Evolutionary conservation across 2,113 vertebrate species (phyloP), one percentile per base, ranked within the genome.

Genomic region (Furnarius figulus): DNA sequence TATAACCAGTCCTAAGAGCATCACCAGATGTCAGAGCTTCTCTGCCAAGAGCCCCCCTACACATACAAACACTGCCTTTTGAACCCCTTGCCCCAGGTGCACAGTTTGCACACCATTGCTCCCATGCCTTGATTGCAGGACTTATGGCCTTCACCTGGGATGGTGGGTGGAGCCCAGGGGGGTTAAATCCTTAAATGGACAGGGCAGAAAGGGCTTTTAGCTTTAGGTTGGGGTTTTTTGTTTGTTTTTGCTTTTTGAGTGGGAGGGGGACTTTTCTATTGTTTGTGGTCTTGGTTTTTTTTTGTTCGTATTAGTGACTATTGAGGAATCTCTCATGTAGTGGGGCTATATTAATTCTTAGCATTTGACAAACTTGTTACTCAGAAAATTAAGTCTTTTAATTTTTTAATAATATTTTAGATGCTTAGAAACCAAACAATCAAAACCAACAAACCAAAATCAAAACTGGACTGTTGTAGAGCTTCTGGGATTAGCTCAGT

Each of bases 1-100:
- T 39, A 23, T 14, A 56, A 3, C 3, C 12, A 6, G 9, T 13
- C 28, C 8, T 3, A 49, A 14, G 1, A 7, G 2, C 5, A 37
- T 12, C 6, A 15, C 9, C 5, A 2, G 3, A 11, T 3, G n/a
- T 8, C 15, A 19, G 5, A 9, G 3, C 8, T 19, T 27, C 31
- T 39, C 35, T 61, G 1, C 16, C 19, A n/a, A 12, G 8, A 85
- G 7, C 44, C 49, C 46, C 49, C 2, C 12, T 12, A 3, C 27
- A 77, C 5, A 15, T 5, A 33, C 0, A 15, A 71, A 1, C 0
- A 0, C 2, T 27, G 4, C 4, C 5, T 6, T 21, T 30, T 39
- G 1, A 28, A 47, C 28, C 12, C 2, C 2, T 24, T 61, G 1
- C 5, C 16, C 8, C 12, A 70, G 6, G 10, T 61, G 8, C 20